These are phyloP conservation scores for Chiloscyllium plagiosum DNA, from an alignment of 2,113 vertebrate species.

Conservation along the genomic window DNA sequence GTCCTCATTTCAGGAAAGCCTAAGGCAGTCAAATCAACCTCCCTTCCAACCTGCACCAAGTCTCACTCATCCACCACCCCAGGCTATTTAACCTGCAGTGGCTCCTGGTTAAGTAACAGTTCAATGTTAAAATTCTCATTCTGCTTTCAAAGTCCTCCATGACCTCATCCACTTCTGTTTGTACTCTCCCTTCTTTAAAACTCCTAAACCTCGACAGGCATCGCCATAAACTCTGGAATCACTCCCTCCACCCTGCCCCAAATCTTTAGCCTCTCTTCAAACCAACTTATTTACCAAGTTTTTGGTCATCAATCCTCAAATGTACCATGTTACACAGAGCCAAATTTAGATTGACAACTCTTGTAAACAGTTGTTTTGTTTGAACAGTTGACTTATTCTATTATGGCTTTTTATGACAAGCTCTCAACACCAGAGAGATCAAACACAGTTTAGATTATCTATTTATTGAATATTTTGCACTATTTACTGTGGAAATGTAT, in stretches of 20 bases:
- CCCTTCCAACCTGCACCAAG: too few relatives aligned
- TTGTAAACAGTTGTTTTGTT: not conserved
- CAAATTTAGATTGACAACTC: not conserved
- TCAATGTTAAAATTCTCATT: not conserved
- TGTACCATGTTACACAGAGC: not conserved
- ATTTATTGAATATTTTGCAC: not conserved
- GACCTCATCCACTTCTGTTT: not conserved
- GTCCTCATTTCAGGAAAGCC: too few relatives aligned
- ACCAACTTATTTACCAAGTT: not conserved
- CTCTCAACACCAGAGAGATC: not conserved
- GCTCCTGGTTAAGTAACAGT: not conserved
- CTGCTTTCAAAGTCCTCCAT: not conserved
- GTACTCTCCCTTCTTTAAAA: not conserved
- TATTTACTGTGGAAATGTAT: too few relatives aligned
- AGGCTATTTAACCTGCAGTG: not conserved
- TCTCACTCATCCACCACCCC: not conserved
- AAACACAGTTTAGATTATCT: not conserved
- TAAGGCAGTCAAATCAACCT: too few relatives aligned
- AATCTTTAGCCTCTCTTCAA: too few relatives aligned
- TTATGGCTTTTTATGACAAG: not conserved
- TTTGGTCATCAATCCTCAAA: not conserved
- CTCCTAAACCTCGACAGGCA: too few relatives aligned
- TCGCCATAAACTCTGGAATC: too few relatives aligned
- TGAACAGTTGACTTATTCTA: not conserved
- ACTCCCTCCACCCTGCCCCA: too few relatives aligned